These are phyloP conservation scores for Palythoa grandiflora DNA, from an alignment of 92 coral and sea anemone species.

Conservation along the genomic window DNA sequence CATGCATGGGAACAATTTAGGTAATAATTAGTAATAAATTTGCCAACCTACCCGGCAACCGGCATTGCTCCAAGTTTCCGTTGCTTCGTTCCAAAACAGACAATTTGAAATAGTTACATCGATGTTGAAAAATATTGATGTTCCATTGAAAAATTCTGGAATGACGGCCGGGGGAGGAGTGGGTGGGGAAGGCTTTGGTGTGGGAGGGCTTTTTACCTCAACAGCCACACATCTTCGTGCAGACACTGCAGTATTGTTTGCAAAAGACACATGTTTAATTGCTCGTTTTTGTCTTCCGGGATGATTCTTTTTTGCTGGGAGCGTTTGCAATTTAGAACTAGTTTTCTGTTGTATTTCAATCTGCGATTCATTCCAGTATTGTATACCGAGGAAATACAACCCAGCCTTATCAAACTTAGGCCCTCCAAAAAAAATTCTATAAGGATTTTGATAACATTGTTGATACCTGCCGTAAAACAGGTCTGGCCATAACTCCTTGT, in stretches of 20 bases:
- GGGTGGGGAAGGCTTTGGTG: slow-evolving; percentile 49
- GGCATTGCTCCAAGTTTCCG: slow-evolving; percentile 75
- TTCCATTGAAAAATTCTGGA: slow-evolving; percentile 41
- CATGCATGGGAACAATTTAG: no score
- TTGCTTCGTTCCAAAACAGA: slow-evolving; percentile 71
- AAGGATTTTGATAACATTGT: slow-evolving; percentile 67
- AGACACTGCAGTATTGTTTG: neutral
- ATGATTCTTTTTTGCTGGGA: neutral
- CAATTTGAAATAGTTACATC: slow-evolving; percentile 70
- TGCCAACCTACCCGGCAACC: slow-evolving; percentile 81
- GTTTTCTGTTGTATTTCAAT: neutral
- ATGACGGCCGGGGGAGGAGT: slow-evolving; percentile 54
- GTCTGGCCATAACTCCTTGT: slow-evolving; percentile 27
- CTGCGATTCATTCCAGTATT: neutral
- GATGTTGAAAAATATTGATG: slow-evolving; percentile 64
- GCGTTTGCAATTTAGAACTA: neutral
- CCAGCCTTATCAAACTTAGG: slow-evolving; percentile 4
- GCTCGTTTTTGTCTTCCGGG: neutral
- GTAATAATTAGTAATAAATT: neutral
- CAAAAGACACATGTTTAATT: neutral
- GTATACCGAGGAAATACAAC: neutral
- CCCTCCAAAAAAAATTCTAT: slow-evolving; percentile 52
- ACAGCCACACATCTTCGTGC: slow-evolving; percentile 47
- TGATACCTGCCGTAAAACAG: slow-evolving; percentile 68
- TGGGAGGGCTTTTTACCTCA: slow-evolving; percentile 71